phyloP scores from a whole-genome alignment of 1,140 invertebrate genomes.

The Dufourea novaeangliae region DNA sequence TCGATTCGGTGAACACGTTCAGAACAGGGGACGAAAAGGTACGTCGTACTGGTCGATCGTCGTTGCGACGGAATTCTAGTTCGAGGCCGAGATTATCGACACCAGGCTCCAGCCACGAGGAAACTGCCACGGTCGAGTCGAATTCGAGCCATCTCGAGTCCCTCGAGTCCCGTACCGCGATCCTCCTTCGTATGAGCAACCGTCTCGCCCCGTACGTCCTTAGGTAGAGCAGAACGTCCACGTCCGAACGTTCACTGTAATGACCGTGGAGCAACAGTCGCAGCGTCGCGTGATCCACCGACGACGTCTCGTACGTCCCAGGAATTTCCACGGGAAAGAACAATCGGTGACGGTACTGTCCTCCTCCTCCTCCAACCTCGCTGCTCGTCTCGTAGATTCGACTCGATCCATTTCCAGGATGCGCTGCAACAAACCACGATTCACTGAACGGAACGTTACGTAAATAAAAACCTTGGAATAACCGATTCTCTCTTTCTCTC shows the following conservation, averaged over 20 bases:
- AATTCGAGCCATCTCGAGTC: slow-evolving; percentile 82
- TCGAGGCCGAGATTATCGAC: slow-evolving; percentile 81
- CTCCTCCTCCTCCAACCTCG: slow-evolving; percentile 43
- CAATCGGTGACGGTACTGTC: slow-evolving; percentile 43
- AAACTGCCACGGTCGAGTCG: slow-evolving; percentile 81
- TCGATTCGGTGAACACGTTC: slow-evolving; percentile 78
- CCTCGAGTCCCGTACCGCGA: slow-evolving; percentile 15
- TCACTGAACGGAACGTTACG: slow-evolving; percentile 23
- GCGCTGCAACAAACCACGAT: slow-evolving; percentile 68
- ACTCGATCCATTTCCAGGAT: slow-evolving; percentile 66
- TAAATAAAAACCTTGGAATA: slow-evolving; percentile 24
- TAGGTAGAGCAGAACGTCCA: slow-evolving; percentile 56
- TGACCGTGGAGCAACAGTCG: slow-evolving; percentile 61
- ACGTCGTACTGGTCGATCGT: slow-evolving; percentile 67
- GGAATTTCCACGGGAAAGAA: slow-evolving; percentile 72
- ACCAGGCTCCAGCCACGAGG: slow-evolving; percentile 78
- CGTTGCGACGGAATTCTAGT: slow-evolving; percentile 78
- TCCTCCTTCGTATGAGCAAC: slow-evolving; percentile 26
- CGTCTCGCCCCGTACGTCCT: slow-evolving; percentile 23
- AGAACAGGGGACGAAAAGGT: slow-evolving; percentile 73
- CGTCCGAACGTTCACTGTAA: slow-evolving; percentile 13
- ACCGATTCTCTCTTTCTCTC: not conserved
- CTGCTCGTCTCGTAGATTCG: slow-evolving; percentile 51
- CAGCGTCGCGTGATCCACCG: slow-evolving; percentile 70
- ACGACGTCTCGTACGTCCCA: slow-evolving; percentile 32